Conservation (phyloP, 1,140 invertebrate genomes). For the Arctopsyche grandis region DNA sequence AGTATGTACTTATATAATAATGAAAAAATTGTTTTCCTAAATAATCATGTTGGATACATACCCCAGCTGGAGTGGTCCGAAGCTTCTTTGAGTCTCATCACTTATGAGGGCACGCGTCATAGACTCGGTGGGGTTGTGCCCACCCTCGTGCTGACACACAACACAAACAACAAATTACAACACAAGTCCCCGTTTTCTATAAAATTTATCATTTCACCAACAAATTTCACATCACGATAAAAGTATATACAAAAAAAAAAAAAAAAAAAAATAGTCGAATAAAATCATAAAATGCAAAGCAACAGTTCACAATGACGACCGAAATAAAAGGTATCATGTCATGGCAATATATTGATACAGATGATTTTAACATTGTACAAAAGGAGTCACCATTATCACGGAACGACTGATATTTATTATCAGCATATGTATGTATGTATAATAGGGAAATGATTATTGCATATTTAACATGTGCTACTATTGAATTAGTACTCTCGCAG, state of each 20-base stretch:
- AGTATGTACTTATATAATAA: too few species aligned
- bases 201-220: conserved; percentile 11
- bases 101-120: conserved; percentile 91
- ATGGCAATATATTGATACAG: not conserved
- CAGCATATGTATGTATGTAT: not conserved
- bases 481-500: not conserved
- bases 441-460: not conserved
- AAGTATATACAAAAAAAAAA: not conserved
- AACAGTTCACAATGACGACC: conserved; percentile 8
- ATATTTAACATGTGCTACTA: not conserved
- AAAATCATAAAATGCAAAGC: conserved; percentile 43
- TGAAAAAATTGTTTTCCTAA: not conserved
- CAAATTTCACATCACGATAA: not conserved
- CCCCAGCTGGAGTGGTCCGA: conserved; percentile 89
- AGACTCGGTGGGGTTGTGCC: conserved; percentile 88
- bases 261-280: not conserved
- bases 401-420: conserved; percentile 47
- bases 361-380: not conserved
- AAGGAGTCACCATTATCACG: conserved; percentile 52
- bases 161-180: conserved; percentile 68
- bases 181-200: conserved; percentile 56
- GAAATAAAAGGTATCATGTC: conserved; percentile 6
- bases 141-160: conserved; percentile 87
- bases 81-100: conserved; percentile 86
- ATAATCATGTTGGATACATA: conserved; percentile 71